Evolutionary conservation across 2,797 vertebrate species (phyloP), one percentile per base, ranked within the genome.

Genomic region (Parambassis ranga): DNA sequence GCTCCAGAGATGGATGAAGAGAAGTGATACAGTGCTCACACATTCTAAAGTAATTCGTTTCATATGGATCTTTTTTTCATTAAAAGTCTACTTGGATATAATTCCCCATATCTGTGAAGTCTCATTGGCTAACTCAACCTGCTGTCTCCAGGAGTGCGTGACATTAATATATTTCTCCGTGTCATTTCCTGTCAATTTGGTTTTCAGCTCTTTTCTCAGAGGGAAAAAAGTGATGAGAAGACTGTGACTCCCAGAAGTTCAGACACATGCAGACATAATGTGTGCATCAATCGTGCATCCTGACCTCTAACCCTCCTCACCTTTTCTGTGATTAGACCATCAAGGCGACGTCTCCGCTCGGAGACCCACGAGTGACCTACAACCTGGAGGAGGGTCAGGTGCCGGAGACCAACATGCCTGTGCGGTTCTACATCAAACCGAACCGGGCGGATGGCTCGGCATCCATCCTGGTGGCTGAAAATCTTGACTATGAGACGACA

Each of bases 321-420:
- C n/a, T n/a, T n/a, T n/a, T 9, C 18, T 46, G 9, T 46, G 23
- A 0, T 18, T 84, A 96, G 95, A 95, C 92, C n/a, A 77, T 95
- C 70, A 95, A 94, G 87, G 95, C 95, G 3, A 94, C 91, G 2
- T 95, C 95, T 10, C 91, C 92, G 2, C 92, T 95, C 14, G 94
- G 91, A 9, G 95, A 95, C 81, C 93, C 94, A 22, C 88, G 94
- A 39, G 93, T 96, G 62, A 96, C 93, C 0, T 96, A 96, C 66
- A 94, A 93, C 75, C 90, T 96, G 79, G 95, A 96, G 75, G 95
- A 96, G 69, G 95, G 95, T 27, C 94, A 94, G 77, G 91, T 96
- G 26, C 93, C 94, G 3, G 94, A 95, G 87, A 94, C 94, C 55
- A 96, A 96, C 91, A 93, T 94, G 92, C 95, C 95, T 2, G 92